phyloP scores from a whole-genome alignment of 2,888 invertebrate species.

The Zonitis immaculata region DNA sequence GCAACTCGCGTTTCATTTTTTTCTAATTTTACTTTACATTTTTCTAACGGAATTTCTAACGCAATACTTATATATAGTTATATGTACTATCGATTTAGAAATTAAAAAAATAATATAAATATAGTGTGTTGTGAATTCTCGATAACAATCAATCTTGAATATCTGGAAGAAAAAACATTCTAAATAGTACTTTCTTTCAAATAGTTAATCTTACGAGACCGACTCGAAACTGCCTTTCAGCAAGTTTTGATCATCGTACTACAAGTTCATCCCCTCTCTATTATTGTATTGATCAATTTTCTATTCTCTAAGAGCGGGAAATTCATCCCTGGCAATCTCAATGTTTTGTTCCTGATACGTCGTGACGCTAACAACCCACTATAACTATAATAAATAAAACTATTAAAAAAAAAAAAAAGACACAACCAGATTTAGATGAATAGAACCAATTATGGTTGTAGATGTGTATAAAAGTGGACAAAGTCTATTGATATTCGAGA shows the following conservation, averaged over 20 bases:
- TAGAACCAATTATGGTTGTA: too few relatives aligned
- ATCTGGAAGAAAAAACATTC: too few relatives aligned
- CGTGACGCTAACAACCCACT: conserved; percentile 25
- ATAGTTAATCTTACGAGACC: too few relatives aligned
- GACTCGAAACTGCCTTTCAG: conserved; percentile 26
- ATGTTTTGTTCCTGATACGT: conserved; percentile 39
- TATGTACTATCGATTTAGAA: too few relatives aligned
- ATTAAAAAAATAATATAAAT: too few relatives aligned
- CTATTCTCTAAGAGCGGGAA: conserved; percentile 31
- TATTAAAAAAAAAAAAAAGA: background rate
- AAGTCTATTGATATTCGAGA: conserved; percentile 7
- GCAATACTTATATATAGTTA: too few relatives aligned
- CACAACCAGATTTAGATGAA: background rate
- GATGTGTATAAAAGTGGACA: background rate
- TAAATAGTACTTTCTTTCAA: too few relatives aligned
- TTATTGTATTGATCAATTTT: conserved; percentile 39
- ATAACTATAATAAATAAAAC: conserved; percentile 9
- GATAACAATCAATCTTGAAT: too few relatives aligned
- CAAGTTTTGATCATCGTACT: conserved; percentile 35
- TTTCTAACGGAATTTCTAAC: too few relatives aligned
- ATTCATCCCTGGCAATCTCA: conserved; percentile 31
- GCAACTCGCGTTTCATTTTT: too few relatives aligned
- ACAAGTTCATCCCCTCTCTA: conserved; percentile 12
- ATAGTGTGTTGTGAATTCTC: too few relatives aligned
- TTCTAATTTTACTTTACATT: too few relatives aligned